Conservation (phyloP, 1,140 invertebrate genomes). For the Drosophila cardini region DNA sequence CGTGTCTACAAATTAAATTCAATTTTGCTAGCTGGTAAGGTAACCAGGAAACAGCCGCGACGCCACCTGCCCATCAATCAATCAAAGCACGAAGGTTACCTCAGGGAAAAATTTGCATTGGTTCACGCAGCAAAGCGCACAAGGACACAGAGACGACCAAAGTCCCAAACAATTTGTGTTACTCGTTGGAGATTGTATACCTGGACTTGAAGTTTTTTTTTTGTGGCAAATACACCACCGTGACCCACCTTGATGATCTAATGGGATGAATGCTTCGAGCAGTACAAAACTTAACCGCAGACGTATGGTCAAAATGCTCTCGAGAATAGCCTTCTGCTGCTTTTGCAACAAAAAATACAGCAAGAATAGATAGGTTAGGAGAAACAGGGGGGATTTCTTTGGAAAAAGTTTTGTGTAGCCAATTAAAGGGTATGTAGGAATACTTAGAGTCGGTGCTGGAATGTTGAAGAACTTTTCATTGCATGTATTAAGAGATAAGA, state of each 20-base stretch:
- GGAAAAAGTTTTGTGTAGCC: neutral
- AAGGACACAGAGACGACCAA: constrained; percentile 23
- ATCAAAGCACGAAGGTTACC: constrained; percentile 81
- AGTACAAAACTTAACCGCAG: constrained; percentile 73
- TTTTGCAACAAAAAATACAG: constrained; percentile 42
- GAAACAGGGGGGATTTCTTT: constrained; percentile 29
- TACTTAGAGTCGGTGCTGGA: neutral
- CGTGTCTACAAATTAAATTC: constrained; percentile 80
- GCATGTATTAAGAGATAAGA: neutral
- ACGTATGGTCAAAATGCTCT: constrained; percentile 78
- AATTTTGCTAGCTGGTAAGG: constrained; percentile 51
- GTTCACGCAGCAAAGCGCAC: constrained; percentile 63
- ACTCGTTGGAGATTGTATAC: constrained; percentile 2
- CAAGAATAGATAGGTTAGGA: neutral
- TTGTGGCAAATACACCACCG: constrained; percentile 16
- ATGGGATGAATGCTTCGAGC: constrained; percentile 46
- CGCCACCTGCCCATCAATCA: constrained; percentile 71
- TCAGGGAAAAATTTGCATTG: constrained; percentile 80
- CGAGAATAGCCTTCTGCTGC: constrained; percentile 78
- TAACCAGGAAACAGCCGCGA: constrained; percentile 53
- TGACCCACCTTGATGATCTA: constrained; percentile 36
- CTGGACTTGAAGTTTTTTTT: constrained; percentile 24
- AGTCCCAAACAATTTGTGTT: constrained; percentile 76
- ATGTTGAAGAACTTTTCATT: neutral
- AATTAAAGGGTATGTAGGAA: constrained; percentile 30